phyloP scores from a whole-genome alignment of 2,113 vertebrate species.

The Mustelus asterias region DNA sequence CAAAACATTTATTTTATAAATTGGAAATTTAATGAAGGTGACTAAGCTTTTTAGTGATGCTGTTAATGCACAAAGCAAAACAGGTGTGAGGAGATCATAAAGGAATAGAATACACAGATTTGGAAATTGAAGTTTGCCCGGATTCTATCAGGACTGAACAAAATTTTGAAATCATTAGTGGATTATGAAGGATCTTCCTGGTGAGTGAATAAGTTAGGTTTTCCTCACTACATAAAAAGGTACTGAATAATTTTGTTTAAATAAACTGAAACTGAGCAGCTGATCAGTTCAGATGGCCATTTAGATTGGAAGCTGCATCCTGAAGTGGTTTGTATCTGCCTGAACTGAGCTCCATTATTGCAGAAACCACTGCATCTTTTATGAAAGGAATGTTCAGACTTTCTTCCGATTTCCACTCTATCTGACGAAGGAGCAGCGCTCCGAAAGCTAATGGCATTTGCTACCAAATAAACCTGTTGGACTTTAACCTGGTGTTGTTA shows the following conservation, averaged over 20 bases:
- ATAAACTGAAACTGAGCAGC: not conserved
- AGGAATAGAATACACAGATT: constrained; percentile 3
- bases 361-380: not conserved
- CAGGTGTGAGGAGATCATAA: not conserved
- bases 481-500: too few relatives aligned
- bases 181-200: not conserved
- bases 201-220: not conserved
- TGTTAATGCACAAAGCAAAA: not conserved
- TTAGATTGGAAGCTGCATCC: not conserved
- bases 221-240: not conserved
- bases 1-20: not conserved
- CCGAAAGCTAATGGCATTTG: too few relatives aligned
- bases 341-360: not conserved
- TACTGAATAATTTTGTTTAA: not conserved
- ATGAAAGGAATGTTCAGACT: not conserved
- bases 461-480: too few relatives aligned
- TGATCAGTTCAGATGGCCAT: not conserved
- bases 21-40: not conserved
- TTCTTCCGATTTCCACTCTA: too few relatives aligned
- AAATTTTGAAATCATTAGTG: not conserved
- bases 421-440: too few relatives aligned
- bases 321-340: not conserved
- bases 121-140: not conserved
- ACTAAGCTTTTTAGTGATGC: not conserved
- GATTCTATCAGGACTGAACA: not conserved